phyloP scores from a whole-genome alignment of 2,888 invertebrate genomes.

The Acronicta psi region DNA sequence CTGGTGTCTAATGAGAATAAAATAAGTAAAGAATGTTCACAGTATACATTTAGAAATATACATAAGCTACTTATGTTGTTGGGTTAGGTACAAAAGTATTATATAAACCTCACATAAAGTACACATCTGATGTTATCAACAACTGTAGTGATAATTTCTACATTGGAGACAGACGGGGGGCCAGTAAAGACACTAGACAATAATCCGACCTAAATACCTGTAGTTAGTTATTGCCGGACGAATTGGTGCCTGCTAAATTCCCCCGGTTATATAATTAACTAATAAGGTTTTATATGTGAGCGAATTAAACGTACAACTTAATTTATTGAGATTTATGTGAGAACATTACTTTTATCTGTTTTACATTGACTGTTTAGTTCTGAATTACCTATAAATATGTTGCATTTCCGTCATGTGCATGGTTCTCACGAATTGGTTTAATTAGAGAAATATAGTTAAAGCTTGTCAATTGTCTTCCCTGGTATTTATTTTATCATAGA shows the following conservation, averaged over 20 bases:
- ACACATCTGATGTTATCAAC: slow-evolving; percentile 20
- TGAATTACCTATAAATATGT: slow-evolving; percentile 7
- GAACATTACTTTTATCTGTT: too few species aligned
- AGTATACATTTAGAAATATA: too few species aligned
- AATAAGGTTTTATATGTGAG: not conserved
- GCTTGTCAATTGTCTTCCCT: slow-evolving; percentile 3
- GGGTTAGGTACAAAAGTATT: slow-evolving; percentile 7
- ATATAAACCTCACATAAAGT: slow-evolving; percentile 14
- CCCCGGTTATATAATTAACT: slow-evolving; percentile 15
- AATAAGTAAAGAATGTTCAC: too few species aligned
- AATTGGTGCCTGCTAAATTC: slow-evolving; percentile 38
- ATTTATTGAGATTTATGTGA: too few species aligned
- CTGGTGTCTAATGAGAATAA: not conserved
- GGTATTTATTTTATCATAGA: slow-evolving; percentile 31
- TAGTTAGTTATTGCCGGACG: slow-evolving; percentile 22
- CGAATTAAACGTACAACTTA: not conserved
- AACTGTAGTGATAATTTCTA: slow-evolving; percentile 23
- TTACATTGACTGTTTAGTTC: not conserved
- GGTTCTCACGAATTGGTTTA: slow-evolving; percentile 30
- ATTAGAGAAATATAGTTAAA: slow-evolving; percentile 28
- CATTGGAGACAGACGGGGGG: slow-evolving; percentile 15
- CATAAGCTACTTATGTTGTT: too few species aligned
- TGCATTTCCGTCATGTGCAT: not conserved
- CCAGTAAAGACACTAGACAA: slow-evolving; percentile 32
- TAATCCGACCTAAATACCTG: slow-evolving; percentile 37